Base-by-base conservation (phyloP, 1,140 invertebrate species). In the Teleopsis dalmanni region DNA sequence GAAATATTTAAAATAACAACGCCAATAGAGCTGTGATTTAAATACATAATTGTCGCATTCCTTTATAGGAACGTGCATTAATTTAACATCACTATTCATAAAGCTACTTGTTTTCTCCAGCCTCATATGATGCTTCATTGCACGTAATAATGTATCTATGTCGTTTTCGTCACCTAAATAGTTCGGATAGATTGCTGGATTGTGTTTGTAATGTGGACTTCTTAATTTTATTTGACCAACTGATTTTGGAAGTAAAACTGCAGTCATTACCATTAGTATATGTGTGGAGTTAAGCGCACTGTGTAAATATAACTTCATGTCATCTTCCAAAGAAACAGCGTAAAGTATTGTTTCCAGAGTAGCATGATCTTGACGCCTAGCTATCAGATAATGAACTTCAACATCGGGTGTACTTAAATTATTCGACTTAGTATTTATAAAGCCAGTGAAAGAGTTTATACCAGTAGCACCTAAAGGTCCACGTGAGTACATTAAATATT, bases 181-280 rank as follows among this genome's bases (percentile, higher is more conserved):
- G 50, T 87, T 84, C 0, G 84, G 81, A 52, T 85, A 76, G 18
- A 94, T 73, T 25, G 78, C 72, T 0, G 88, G 87, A 31, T 79
- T 72, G 6, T 84, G 77, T 13, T 76, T 75, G 0, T 87, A 86
- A 70, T 93, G 78, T 3, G 70, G 75, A 1, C 78, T 81, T 42
- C 65, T 72, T 2, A 92, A 63, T 14, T 71, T 74, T n/a, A 92
- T 45, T 22, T 75, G 72, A 2, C 89, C 89, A 45, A 72, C 72
- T 2, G 85, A 86, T 63, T 81, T 76, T 1, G 90, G 88, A 63
- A 83, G 75, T 2, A 87, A 70, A 3, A 88, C 58, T 58, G 88
- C 81, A 1, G 83, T 80, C 48, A 84, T 72, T 7, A 85, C 72
- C n/a, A 55, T 51, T 2, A 68, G 14, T 4, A 68, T 3, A 23